Evolutionary conservation across 1,140 invertebrate species (phyloP).

Genomic region (Drosophila obscura): DNA sequence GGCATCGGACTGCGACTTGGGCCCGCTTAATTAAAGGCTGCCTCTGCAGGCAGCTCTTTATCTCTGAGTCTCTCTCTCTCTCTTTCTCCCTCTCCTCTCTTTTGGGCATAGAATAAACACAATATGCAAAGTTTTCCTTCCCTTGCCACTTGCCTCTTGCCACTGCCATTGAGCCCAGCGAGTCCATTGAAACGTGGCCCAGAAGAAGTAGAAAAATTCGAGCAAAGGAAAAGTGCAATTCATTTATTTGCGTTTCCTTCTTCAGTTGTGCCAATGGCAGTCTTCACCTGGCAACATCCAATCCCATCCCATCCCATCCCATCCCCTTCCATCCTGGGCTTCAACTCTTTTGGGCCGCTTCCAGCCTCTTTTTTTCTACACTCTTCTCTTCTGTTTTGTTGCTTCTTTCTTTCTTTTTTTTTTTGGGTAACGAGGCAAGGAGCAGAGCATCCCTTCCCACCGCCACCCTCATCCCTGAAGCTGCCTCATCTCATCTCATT

Average conservation of each 20-base stretch:
- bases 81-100: too few species aligned
- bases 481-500: conserved; percentile 55
- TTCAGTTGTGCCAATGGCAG: conserved; percentile 29
- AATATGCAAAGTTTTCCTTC: conserved; percentile 71
- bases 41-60: conserved; percentile 40
- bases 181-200: conserved; percentile 69
- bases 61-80: conserved; percentile 23
- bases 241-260: conserved; percentile 83
- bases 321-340: too few species aligned
- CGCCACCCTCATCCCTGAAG: neutral
- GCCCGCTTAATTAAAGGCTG: conserved; percentile 73
- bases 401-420: conserved; percentile 25
- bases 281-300: conserved; percentile 6
- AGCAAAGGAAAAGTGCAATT: conserved; percentile 80
- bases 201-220: conserved; percentile 62
- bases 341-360: conserved; percentile 33
- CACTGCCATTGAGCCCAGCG: conserved; percentile 61
- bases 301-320: too few species aligned
- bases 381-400: conserved; percentile 10
- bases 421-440: conserved; percentile 59
- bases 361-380: conserved; percentile 4
- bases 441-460: conserved; percentile 25
- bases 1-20: conserved; percentile 61
- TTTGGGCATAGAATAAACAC: conserved; percentile 76
- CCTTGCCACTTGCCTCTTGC: conserved; percentile 8